Evolutionary conservation across 2,797 vertebrate species (phyloP).

Genomic region (Premnoplex brunnescens): DNA sequence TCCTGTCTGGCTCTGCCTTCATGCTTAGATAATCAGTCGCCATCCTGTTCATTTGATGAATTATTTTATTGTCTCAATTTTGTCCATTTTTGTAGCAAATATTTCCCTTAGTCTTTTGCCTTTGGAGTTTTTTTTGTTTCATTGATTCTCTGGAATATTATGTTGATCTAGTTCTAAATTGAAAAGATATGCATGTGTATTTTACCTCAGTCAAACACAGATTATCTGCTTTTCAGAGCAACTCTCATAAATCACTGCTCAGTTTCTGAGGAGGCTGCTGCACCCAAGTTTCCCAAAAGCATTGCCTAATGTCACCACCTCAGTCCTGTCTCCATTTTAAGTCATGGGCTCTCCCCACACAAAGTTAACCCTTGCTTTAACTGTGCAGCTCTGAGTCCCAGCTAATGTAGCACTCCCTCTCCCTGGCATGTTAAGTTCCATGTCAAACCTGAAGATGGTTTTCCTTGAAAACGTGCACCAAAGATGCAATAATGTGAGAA

Average conservation of each 20-base stretch:
- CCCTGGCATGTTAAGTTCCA: neutral
- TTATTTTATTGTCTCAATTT: neutral
- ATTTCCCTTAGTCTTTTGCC: neutral
- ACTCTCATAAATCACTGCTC: neutral
- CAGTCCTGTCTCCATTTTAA: neutral
- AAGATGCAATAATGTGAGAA: neutral
- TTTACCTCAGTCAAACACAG: neutral
- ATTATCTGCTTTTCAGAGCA: neutral
- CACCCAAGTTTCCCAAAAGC: neutral
- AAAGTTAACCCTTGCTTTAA: neutral
- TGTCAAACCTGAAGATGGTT: neutral
- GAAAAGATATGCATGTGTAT: neutral
- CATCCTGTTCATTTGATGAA: neutral
- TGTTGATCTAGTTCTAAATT: neutral
- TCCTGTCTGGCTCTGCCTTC: neutral
- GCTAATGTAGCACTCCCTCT: rapidly evolving
- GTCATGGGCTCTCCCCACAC: neutral
- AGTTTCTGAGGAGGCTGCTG: neutral
- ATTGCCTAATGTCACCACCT: neutral
- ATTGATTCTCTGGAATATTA: neutral
- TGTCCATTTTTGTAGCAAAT: neutral
- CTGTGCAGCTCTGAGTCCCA: neutral
- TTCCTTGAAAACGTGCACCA: neutral
- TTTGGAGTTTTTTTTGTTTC: neutral
- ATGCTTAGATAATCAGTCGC: neutral